Percentiles rank a stretch among this genome's conserved stretches.
phyloP scores from a whole-genome alignment of 2,797 vertebrate species.

The Sebastes ruberrimus region DNA sequence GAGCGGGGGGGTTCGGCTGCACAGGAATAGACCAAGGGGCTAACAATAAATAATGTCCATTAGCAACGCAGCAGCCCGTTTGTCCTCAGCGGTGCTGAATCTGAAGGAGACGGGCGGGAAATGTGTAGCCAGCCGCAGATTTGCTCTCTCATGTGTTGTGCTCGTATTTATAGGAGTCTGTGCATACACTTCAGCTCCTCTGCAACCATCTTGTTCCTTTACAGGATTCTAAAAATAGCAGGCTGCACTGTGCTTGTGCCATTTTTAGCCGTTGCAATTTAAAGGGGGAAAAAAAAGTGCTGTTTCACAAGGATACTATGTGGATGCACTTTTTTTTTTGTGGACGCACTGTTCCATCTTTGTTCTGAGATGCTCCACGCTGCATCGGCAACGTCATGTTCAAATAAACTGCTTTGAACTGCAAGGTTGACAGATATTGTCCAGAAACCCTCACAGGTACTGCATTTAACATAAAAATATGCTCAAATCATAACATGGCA shows the following conservation, averaged over 20 bases:
- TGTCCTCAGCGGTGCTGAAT: slow-evolving; percentile 34
- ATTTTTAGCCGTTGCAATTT: slow-evolving; percentile 70
- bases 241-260: slow-evolving; percentile 52
- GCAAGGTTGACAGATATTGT: too few species aligned
- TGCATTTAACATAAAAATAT: too few species aligned
- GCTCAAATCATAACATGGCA: too few species aligned
- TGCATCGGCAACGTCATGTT: neutral
- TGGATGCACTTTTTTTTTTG: slow-evolving; percentile 8
- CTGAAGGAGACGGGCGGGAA: slow-evolving; percentile 18
- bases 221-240: slow-evolving; percentile 73
- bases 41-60: slow-evolving; percentile 64
- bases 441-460: too few species aligned
- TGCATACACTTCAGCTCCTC: slow-evolving; percentile 67
- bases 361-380: neutral
- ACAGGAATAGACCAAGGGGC: slow-evolving; percentile 59
- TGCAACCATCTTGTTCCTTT: slow-evolving; percentile 72
- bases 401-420: neutral
- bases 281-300: slow-evolving; percentile 32
- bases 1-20: slow-evolving; percentile 39
- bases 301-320: slow-evolving; percentile 39
- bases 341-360: slow-evolving; percentile 38
- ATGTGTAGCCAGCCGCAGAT: slow-evolving; percentile 36
- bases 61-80: slow-evolving; percentile 54
- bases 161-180: slow-evolving; percentile 64
- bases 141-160: slow-evolving; percentile 46